Evolutionary conservation across 2,797 vertebrate species (phyloP).

Genomic region (Sardinella longiceps): DNA sequence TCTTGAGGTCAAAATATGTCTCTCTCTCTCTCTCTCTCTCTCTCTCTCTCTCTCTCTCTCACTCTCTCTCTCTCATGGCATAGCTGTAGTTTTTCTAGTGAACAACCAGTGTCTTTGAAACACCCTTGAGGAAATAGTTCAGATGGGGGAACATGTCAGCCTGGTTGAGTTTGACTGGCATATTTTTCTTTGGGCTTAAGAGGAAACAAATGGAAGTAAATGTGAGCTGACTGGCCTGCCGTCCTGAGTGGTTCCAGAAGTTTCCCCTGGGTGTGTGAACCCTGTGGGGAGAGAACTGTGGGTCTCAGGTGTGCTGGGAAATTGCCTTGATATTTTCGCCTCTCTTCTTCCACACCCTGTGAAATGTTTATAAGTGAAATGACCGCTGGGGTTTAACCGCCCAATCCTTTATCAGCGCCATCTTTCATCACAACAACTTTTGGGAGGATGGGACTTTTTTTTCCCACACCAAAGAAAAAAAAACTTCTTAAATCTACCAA

Average conservation of each 20-base stretch:
- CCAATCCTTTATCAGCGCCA: not conserved
- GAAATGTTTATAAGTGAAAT: conserved; percentile 34
- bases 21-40: not conserved
- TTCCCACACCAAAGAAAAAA: not conserved
- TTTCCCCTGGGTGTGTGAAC: not conserved
- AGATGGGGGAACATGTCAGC: not conserved
- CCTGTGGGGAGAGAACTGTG: not conserved
- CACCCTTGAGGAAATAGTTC: not conserved
- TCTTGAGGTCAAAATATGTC: not conserved
- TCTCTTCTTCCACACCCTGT: conserved; percentile 17
- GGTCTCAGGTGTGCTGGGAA: conserved; percentile 37
- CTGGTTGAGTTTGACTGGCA: not conserved
- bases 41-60: too few relatives aligned
- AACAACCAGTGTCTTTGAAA: not conserved
- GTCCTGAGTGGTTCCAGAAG: not conserved
- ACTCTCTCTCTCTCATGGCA: not conserved
- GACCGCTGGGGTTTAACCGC: conserved; percentile 14
- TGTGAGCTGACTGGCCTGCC: not conserved
- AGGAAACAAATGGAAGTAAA: not conserved
- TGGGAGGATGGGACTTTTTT: not conserved
- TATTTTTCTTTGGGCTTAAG: not conserved
- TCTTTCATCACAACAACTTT: not conserved
- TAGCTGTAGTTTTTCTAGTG: not conserved
- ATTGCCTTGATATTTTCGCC: conserved; percentile 47
- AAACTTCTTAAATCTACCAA: not conserved